Conservation (phyloP, 1,140 invertebrate genomes). For the Popillia japonica region DNA sequence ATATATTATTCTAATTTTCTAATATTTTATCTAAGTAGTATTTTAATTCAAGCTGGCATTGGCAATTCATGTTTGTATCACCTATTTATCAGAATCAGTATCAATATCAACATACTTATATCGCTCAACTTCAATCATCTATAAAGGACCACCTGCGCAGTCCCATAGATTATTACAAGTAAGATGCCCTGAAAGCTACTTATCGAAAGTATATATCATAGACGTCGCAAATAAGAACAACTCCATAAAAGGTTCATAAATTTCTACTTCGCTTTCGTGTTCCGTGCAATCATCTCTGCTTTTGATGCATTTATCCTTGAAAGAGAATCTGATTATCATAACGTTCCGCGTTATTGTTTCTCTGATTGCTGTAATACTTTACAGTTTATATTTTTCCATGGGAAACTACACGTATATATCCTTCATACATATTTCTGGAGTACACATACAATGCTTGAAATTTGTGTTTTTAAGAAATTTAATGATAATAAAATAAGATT, state of each 20-base stretch:
- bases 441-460: background rate
- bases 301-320: background rate
- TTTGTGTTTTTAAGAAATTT: background rate
- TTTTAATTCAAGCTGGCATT: too few species aligned
- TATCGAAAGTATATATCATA: too few species aligned
- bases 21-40: too few species aligned
- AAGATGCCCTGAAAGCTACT: too few species aligned
- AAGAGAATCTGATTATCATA: background rate
- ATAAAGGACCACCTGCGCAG: too few species aligned
- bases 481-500: background rate
- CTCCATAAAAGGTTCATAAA: background rate
- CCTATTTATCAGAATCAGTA: too few species aligned
- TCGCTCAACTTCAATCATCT: too few species aligned
- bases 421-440: background rate
- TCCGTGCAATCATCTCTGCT: background rate
- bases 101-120: too few species aligned
- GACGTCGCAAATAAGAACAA: too few species aligned
- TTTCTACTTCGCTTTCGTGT: background rate
- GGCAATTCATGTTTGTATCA: too few species aligned
- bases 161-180: too few species aligned
- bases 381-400: background rate
- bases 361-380: slow-evolving; percentile 16
- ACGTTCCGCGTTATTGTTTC: slow-evolving; percentile 22
- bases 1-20: too few species aligned
- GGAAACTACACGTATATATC: background rate